These are phyloP conservation scores for Troides aeacus DNA, from an alignment of 2,888 invertebrate species.

Conservation along the genomic window DNA sequence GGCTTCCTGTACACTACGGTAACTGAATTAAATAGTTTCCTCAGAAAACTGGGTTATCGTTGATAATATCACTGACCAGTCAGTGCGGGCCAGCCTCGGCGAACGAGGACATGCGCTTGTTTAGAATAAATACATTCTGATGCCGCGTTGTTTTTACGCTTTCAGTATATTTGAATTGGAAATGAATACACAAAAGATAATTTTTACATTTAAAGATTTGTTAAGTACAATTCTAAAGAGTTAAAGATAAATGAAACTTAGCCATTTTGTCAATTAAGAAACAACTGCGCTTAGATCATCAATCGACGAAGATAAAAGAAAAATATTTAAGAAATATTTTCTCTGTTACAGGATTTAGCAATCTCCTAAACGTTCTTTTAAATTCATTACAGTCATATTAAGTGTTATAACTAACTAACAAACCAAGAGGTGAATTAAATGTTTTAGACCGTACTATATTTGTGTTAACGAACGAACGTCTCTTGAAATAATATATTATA, in stretches of 20 bases:
- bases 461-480: not conserved
- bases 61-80: conserved; percentile 62
- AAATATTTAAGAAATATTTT: not conserved
- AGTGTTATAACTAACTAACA: no score
- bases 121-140: conserved; percentile 33
- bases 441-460: not conserved
- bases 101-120: conserved; percentile 41
- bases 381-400: no score
- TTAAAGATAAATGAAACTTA: not conserved
- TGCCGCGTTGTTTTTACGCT: conserved; percentile 11
- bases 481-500: not conserved
- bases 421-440: no score
- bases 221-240: no score
- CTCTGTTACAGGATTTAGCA: not conserved
- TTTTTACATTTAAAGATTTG: not conserved
- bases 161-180: conserved; percentile 7
- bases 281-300: no score
- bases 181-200: not conserved
- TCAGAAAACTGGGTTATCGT: conserved; percentile 65
- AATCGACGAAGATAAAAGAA: no score
- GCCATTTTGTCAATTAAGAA: not conserved
- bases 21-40: conserved; percentile 72
- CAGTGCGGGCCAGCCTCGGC: conserved; percentile 37
- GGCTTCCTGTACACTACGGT: conserved; percentile 49
- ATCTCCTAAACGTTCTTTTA: not conserved